phyloP scores from a whole-genome alignment of 2,113 vertebrate species.

The Sitta europaea region DNA sequence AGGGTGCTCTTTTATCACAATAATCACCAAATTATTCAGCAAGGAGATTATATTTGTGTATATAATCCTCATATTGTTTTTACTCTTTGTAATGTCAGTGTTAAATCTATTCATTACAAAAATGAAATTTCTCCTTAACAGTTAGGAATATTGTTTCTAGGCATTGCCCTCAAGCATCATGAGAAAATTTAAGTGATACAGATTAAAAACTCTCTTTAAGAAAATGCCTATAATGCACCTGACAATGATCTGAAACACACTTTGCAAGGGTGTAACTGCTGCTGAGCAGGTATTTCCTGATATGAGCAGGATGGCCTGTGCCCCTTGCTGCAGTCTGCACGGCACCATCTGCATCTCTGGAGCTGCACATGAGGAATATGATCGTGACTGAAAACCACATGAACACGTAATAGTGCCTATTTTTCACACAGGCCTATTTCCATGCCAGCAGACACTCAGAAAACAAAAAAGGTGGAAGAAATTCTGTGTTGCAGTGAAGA shows the following conservation, averaged over 20 bases:
- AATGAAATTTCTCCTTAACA: neutral
- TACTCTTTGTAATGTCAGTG: neutral
- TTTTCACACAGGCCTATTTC: neutral
- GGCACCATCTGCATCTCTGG: neutral
- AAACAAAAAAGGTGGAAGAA: neutral
- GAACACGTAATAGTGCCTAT: neutral
- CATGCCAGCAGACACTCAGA: neutral
- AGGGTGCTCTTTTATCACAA: neutral
- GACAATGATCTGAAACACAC: neutral
- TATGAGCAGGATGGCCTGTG: fast-evolving
- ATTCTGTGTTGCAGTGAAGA: neutral
- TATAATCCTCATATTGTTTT: neutral
- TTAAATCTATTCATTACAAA: neutral
- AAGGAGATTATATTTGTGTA: neutral
- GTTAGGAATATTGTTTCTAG: neutral
- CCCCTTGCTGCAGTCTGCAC: neutral
- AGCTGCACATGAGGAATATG: neutral
- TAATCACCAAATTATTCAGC: neutral
- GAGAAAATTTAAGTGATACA: neutral
- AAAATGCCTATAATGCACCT: neutral
- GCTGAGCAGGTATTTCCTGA: neutral
- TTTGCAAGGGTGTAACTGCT: fast-evolving
- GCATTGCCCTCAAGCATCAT: neutral
- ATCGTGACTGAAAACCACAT: neutral
- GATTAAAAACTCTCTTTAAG: neutral